Base-by-base conservation (phyloP, 2,113 vertebrate genomes). In the Brachypteracias leptosomus region DNA sequence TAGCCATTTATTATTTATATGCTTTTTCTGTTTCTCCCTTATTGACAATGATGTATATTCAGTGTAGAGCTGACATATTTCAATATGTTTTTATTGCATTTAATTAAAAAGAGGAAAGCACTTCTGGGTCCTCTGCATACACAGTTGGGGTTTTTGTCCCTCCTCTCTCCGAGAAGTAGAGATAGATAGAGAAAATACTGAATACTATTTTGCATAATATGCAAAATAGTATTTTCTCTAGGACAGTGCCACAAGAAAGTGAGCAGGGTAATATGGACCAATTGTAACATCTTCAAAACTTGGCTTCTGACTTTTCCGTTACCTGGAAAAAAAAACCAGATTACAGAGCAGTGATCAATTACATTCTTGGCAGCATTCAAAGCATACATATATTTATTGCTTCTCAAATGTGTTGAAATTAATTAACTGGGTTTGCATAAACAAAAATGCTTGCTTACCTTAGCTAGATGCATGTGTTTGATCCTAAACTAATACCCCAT, bases 371-470 rank as follows among this genome's bases (percentile, higher is more conserved):
- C 93, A 95, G 73, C 79, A 70, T 90, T 81, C 73, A 90, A 81
- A 92, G 77, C 89, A 94, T 96, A 89, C 90, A 95, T 94, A 68
- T 86, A 96, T 96, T 95, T 93, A 96, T 85, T 89, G 63, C 83
- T 92, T 96, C 88, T 95, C 88, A 89, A 38, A 89, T 93, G 85
- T 67, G 73, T 44, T 93, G 80, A 93, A 95, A 96, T 93, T 70
- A 88, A 84, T 77, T 91, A 85, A 87, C 57, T 78, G 61, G 25
- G 81, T 92, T 93, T 94, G 57, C 90, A 93, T 78, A 77, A 49
- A 86, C 33, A 83, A 76, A 95, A 91, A 70, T 29, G 26, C 36
- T 59, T 78, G 61, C n/a, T 55, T 88, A 55, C 21, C 18, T 61
- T 78, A 68, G 42, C 82, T 89, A 84, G 72, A 81, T 49, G 57